A percentile compares a stretch with the other conserved stretches of the same genome.
Conservation (phyloP, 1,140 invertebrate species). For the Gerris buenoi region DNA sequence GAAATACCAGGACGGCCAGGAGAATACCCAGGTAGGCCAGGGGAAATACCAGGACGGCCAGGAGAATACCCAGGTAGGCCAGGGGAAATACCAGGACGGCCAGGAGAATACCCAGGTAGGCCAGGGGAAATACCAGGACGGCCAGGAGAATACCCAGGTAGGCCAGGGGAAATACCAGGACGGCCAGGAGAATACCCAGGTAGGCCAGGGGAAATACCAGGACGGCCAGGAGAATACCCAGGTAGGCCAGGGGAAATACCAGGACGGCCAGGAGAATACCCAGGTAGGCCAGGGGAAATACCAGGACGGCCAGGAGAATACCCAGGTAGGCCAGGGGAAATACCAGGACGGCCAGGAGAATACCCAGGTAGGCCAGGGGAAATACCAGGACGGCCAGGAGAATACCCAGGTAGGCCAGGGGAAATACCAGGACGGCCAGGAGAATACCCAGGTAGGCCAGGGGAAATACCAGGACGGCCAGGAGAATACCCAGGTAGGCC, state of each 20-base stretch:
- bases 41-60: conserved; percentile 7
- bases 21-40: too few relatives aligned
- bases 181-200: conserved; percentile 7
- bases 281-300: conserved; percentile 10
- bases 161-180: conserved; percentile 12
- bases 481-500: conserved; percentile 11
- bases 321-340: conserved; percentile 12
- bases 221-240: conserved; percentile 9
- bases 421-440: conserved; percentile 12
- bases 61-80: neutral
- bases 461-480: conserved; percentile 6
- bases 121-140: neutral
- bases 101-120: conserved; percentile 2
- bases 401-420: conserved; percentile 11
- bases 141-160: conserved; percentile 9
- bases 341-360: neutral
- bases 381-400: conserved; percentile 13
- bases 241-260: conserved; percentile 4
- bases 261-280: conserved; percentile 11
- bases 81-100: neutral
- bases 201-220: neutral
- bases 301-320: conserved; percentile 13
- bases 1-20: too few relatives aligned
- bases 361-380: conserved; percentile 12
- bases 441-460: conserved; percentile 7